phyloP scores from a whole-genome alignment of 2,888 invertebrate genomes.

The Caradrina kadenii region DNA sequence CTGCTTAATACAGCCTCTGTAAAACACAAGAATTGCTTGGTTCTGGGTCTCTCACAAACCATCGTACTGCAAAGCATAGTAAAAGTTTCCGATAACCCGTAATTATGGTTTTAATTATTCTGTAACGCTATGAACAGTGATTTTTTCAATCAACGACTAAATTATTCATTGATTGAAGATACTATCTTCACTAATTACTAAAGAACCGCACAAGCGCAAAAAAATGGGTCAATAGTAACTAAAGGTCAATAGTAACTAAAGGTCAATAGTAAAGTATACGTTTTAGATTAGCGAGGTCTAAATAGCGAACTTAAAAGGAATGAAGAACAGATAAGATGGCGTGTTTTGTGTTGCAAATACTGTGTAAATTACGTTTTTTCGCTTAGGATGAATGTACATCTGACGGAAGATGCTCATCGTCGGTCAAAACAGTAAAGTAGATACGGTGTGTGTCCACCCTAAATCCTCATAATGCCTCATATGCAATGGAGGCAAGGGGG shows the following conservation, averaged over 20 bases:
- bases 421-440: too few relatives aligned
- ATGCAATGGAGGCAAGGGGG: too few relatives aligned
- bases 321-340: conserved; percentile 6
- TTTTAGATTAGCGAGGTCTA: conserved; percentile 34
- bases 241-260: conserved; percentile 18
- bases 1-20: background rate
- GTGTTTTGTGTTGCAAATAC: conserved; percentile 6
- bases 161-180: conserved; percentile 11
- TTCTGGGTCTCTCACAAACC: background rate
- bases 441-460: too few relatives aligned
- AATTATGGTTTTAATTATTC: conserved; percentile 11
- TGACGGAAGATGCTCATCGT: too few relatives aligned
- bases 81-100: conserved; percentile 11
- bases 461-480: too few relatives aligned
- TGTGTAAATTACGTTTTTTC: background rate
- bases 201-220: conserved; percentile 7
- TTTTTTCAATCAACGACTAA: conserved; percentile 10
- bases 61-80: background rate
- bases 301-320: conserved; percentile 16
- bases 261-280: conserved; percentile 7
- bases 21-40: conserved; percentile 1
- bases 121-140: background rate
- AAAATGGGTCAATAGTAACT: conserved; percentile 35
- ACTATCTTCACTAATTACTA: conserved; percentile 19
- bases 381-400: too few relatives aligned